Evolutionary conservation across 2,888 invertebrate species (phyloP), one percentile per base, ranked within the genome.

Genomic region (Cristatella mucedo): DNA sequence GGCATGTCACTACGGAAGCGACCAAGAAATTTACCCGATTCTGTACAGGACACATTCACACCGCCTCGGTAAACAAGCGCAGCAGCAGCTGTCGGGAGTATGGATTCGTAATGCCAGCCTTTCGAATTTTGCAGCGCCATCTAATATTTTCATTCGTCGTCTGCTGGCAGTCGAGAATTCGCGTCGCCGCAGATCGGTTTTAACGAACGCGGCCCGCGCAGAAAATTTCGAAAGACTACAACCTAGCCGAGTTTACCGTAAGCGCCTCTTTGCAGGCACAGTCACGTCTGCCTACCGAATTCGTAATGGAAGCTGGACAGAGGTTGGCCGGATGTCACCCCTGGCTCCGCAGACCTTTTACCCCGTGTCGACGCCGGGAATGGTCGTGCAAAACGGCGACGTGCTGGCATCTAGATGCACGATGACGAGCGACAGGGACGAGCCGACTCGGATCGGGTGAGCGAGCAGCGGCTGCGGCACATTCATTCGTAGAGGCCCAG

Each of bases 31-130:
- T 36, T 77, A 89, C 70, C 97, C 95, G 1, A 86, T 97, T 68
- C 91, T 89, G 0, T 95, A 82, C 68, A 75, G 95, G 46, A 82
- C 82, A 0, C 95, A 97, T 59, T 91, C 95, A 0, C 95, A 97
- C 56, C 73, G 76, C 19, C 73, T 91, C 7, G 64, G 63, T 62
- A 48, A 49, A 49, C 43, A 21, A n/a, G 24, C 15, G 22, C n/a
- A 26, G 26, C 26, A 26, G n/a, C 26, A 26, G 26, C n/a, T 9
- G 26, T 26, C 26, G n/a, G n/a, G n/a, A n/a, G n/a, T n/a, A n/a
- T n/a, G n/a, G n/a, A n/a, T n/a, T n/a, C n/a, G n/a, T n/a, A n/a
- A n/a, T n/a, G n/a, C n/a, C n/a, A n/a, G n/a, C n/a, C n/a, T n/a
- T n/a, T n/a, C n/a, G n/a, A n/a, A n/a, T n/a, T n/a, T n/a, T n/a